Conservation (phyloP, 2,888 invertebrate genomes). For the Agapostemon virescens region DNA sequence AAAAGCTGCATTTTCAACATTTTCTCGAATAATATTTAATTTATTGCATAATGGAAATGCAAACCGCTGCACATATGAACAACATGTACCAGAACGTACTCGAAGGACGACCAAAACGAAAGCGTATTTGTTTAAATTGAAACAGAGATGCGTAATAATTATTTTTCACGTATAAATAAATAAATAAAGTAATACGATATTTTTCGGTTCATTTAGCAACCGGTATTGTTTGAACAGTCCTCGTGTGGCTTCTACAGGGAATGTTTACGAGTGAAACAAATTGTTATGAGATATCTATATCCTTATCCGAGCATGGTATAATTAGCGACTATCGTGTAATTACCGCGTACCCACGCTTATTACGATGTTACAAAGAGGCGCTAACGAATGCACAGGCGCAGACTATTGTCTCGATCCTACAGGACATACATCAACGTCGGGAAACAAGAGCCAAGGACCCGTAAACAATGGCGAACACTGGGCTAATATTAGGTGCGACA, state of each 20-base stretch:
- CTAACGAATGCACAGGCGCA: slow-evolving; percentile 30
- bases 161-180: too few relatives aligned
- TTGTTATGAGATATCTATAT: neutral
- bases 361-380: slow-evolving; percentile 22
- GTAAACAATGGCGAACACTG: slow-evolving; percentile 48
- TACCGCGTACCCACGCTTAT: slow-evolving; percentile 9
- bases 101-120: too few relatives aligned
- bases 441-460: slow-evolving; percentile 33
- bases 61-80: too few relatives aligned
- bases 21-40: too few relatives aligned
- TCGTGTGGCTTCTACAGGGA: neutral
- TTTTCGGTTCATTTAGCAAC: neutral
- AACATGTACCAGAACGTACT: too few relatives aligned
- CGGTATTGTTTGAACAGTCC: neutral
- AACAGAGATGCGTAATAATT: too few relatives aligned
- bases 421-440: slow-evolving; percentile 48
- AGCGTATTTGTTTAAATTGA: too few relatives aligned
- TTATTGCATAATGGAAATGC: too few relatives aligned
- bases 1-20: too few relatives aligned
- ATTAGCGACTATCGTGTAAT: slow-evolving; percentile 6
- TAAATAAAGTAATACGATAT: neutral
- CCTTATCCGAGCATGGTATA: neutral
- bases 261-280: neutral
- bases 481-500: slow-evolving; percentile 46
- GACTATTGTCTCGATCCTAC: slow-evolving; percentile 42